Percentiles rank a stretch among this genome's conserved stretches.
phyloP scores from a whole-genome alignment of 2,113 vertebrate genomes.

The Picathartes gymnocephalus region DNA sequence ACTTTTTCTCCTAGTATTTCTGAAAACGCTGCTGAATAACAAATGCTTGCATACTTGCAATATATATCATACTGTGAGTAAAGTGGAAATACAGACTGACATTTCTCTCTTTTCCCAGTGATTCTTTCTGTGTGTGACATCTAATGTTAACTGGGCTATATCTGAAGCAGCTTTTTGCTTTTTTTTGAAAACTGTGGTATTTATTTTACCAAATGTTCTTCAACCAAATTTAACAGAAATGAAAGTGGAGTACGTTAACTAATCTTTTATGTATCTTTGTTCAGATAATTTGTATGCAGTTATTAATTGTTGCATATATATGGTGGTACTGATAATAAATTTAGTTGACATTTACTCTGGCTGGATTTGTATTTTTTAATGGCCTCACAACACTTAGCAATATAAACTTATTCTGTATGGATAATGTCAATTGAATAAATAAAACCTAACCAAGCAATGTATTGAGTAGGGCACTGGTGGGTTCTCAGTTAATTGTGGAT shows the following conservation, averaged over 20 bases:
- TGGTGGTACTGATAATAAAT: not conserved
- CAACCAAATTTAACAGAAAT: not conserved
- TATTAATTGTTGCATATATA: not conserved
- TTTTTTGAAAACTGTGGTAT: not conserved
- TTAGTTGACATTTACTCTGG: not conserved
- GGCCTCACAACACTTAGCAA: not conserved
- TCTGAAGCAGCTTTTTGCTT: not conserved
- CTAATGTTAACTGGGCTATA: not conserved
- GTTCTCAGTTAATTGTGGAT: constrained; percentile 26
- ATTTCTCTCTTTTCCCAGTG: not conserved
- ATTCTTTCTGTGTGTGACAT: not conserved
- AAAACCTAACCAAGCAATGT: not conserved
- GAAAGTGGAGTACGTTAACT: not conserved
- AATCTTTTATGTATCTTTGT: not conserved
- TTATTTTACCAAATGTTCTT: not conserved
- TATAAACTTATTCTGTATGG: not conserved
- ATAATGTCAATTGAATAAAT: not conserved
- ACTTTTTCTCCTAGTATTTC: not conserved
- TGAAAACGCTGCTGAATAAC: not conserved
- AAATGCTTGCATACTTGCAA: not conserved
- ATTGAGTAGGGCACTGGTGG: not conserved
- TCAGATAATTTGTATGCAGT: not conserved
- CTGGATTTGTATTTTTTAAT: not conserved
- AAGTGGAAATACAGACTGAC: not conserved
- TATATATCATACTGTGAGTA: not conserved